phyloP scores from a whole-genome alignment of 2,888 invertebrate genomes.

The Acleris literana region DNA sequence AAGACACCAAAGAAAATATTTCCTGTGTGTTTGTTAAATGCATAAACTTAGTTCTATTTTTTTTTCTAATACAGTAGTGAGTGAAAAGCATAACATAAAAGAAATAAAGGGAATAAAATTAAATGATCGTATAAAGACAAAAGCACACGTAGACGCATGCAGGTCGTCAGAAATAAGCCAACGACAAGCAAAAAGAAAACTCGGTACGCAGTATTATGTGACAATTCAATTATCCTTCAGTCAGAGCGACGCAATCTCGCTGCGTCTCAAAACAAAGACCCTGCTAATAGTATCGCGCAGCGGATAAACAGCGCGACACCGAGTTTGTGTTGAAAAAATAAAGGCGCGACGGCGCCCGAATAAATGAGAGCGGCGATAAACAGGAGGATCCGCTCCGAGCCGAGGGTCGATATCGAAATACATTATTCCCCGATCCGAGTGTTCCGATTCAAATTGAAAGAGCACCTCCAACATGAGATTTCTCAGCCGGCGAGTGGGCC shows the following conservation, averaged over 20 bases:
- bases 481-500: conserved; percentile 82
- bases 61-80: too few relatives aligned
- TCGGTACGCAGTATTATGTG: conserved; percentile 57
- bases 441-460: conserved; percentile 84
- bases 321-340: conserved; percentile 80
- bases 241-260: conserved; percentile 68
- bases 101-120: not conserved
- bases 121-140: not conserved
- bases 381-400: conserved; percentile 79
- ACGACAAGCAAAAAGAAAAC: conserved; percentile 43
- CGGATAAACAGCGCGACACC: conserved; percentile 76
- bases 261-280: conserved; percentile 76
- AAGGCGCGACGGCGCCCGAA: conserved; percentile 81
- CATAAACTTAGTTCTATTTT: too few relatives aligned
- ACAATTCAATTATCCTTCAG: conserved; percentile 75
- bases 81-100: too few relatives aligned
- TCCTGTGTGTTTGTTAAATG: too few relatives aligned
- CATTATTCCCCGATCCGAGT: conserved; percentile 83
- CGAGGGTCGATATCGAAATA: conserved; percentile 83
- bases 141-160: not conserved
- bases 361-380: conserved; percentile 83
- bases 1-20: too few relatives aligned
- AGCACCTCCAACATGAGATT: conserved; percentile 84
- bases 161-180: conserved; percentile 19
- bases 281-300: conserved; percentile 74